phyloP scores from a whole-genome alignment of 2,113 vertebrate species.

The Sardina pilchardus region DNA sequence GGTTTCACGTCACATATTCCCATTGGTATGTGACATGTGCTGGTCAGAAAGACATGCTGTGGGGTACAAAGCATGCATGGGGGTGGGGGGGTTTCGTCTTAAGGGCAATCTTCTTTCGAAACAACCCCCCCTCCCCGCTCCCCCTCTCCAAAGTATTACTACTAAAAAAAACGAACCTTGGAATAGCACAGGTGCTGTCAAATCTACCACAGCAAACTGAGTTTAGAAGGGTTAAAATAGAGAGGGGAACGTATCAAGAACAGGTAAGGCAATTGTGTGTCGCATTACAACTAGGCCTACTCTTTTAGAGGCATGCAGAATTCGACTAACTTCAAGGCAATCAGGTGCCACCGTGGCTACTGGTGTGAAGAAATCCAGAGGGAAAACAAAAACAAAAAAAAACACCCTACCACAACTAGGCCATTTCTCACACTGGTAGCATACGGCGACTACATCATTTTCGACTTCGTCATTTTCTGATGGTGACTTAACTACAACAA shows the following conservation, averaged over 20 bases:
- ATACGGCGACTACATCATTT: conserved; percentile 1
- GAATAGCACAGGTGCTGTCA: background rate
- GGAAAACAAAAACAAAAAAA: background rate
- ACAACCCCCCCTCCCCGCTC: background rate
- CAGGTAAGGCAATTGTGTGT: conserved; percentile 45
- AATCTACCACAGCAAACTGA: background rate
- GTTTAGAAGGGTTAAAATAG: background rate
- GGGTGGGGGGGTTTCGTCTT: background rate
- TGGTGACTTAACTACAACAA: background rate
- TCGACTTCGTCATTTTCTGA: background rate
- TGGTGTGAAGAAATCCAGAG: background rate
- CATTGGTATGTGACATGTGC: background rate
- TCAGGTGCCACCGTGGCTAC: conserved; percentile 29
- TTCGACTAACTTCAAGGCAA: conserved; percentile 41
- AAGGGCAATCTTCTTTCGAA: background rate
- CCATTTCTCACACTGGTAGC: background rate
- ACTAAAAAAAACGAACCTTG: background rate
- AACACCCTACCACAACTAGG: background rate
- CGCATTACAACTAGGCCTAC: conserved; percentile 32
- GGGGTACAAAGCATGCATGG: background rate
- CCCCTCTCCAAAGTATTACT: background rate
- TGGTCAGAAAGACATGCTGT: conserved; percentile 40
- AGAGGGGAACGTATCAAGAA: conserved; percentile 14
- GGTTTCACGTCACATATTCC: conserved; percentile 36
- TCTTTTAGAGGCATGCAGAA: conserved; percentile 44